Conservation (phyloP, 2,797 vertebrate genomes). For the Bufotes viridis region DNA sequence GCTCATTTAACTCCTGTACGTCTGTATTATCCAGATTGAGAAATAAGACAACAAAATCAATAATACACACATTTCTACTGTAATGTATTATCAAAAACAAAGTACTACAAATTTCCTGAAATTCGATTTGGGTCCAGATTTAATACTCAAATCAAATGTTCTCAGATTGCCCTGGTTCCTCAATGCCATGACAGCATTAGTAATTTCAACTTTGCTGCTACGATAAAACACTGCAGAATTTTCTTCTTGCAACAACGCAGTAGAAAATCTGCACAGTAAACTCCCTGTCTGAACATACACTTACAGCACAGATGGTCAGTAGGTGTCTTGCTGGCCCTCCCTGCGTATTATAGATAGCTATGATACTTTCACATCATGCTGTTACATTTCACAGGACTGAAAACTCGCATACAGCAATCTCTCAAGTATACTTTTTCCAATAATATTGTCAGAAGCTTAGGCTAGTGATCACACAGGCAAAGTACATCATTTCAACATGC, state of each 20-base stretch:
- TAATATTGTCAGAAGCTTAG: not conserved
- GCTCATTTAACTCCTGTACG: slow-evolving; percentile 2
- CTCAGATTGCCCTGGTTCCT: too few relatives aligned
- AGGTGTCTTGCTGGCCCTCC: not conserved
- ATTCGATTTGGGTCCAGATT: too few relatives aligned
- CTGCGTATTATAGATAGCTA: not conserved
- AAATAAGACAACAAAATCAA: not conserved
- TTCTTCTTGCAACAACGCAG: too few relatives aligned
- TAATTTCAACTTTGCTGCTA: too few relatives aligned
- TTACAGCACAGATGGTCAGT: too few relatives aligned
- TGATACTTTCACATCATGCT: not conserved
- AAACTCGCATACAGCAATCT: not conserved
- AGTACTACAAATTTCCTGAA: not conserved
- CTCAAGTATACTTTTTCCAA: not conserved
- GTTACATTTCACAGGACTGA: not conserved
- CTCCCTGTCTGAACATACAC: too few relatives aligned
- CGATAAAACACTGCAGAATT: too few relatives aligned
- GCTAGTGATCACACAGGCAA: too few relatives aligned
- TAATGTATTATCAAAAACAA: not conserved
- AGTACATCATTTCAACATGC: too few relatives aligned
- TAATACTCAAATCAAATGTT: too few relatives aligned
- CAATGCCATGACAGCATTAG: too few relatives aligned
- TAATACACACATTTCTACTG: not conserved
- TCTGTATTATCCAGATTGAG: not conserved
- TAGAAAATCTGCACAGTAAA: too few relatives aligned